A percentile compares a stretch with the other conserved stretches of the same genome.
phyloP scores from a whole-genome alignment of 2,888 invertebrate genomes.

The Heliconius hortense region DNA sequence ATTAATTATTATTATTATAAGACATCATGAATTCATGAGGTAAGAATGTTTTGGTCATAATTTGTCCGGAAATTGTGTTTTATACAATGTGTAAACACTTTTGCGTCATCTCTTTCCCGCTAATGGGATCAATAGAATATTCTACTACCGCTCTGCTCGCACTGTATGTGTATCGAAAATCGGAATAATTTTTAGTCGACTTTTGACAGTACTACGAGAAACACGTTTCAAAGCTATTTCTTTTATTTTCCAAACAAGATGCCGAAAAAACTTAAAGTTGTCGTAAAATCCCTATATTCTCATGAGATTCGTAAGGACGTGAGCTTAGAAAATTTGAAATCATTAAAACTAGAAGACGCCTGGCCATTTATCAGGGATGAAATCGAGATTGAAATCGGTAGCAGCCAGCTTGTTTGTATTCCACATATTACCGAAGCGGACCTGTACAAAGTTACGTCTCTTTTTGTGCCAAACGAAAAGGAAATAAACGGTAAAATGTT shows the following conservation, averaged over 20 bases:
- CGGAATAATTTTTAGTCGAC: conserved; percentile 23
- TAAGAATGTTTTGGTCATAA: neutral
- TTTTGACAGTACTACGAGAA: neutral
- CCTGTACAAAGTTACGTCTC: conserved; percentile 73
- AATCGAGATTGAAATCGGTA: conserved; percentile 79
- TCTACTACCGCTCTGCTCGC: conserved; percentile 7
- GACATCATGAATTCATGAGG: neutral
- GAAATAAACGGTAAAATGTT: conserved; percentile 75
- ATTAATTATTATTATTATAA: neutral
- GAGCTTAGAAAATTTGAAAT: conserved; percentile 70
- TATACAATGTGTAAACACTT: conserved; percentile 24
- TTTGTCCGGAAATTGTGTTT: conserved; percentile 27
- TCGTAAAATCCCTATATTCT: conserved; percentile 75
- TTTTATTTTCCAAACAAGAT: conserved; percentile 48
- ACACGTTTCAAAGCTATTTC: neutral
- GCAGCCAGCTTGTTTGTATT: conserved; percentile 75
- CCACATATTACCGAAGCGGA: conserved; percentile 79
- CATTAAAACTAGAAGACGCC: conserved; percentile 75
- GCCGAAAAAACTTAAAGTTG: conserved; percentile 79
- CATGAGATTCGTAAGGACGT: conserved; percentile 80
- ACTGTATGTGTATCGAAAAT: neutral
- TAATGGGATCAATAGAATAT: conserved; percentile 25
- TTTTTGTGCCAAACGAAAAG: conserved; percentile 76
- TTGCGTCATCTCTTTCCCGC: conserved; percentile 34
- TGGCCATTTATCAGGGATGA: conserved; percentile 81